Conservation (phyloP, 2,113 vertebrate genomes). For the Pantherophis guttatus region DNA sequence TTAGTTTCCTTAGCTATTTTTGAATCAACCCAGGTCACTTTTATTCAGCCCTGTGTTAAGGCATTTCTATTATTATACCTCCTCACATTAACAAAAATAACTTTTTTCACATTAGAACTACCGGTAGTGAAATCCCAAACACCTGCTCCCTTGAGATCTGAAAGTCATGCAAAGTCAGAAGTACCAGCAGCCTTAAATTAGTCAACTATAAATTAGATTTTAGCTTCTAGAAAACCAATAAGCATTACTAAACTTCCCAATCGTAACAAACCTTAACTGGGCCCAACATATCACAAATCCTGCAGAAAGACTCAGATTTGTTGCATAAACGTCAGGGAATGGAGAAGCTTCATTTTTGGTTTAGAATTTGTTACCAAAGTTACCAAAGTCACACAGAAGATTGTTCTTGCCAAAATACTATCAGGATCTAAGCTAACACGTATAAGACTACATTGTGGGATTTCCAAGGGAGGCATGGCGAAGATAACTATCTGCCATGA, state of each 20-base stretch:
- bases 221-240: not conserved
- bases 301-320: not conserved
- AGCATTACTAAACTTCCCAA: not conserved
- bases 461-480: not conserved
- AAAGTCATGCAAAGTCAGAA: not conserved
- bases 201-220: not conserved
- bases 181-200: not conserved
- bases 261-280: too few relatives aligned
- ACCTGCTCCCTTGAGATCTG: not conserved
- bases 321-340: not conserved
- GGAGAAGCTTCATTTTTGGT: not conserved
- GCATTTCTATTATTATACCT: not conserved
- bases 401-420: not conserved
- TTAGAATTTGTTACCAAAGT: not conserved
- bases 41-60: not conserved
- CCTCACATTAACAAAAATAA: not conserved
- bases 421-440: not conserved
- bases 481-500: not conserved
- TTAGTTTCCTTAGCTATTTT: not conserved
- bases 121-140: not conserved
- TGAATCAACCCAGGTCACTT: not conserved
- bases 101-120: not conserved
- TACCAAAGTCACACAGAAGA: not conserved
- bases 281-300: not conserved
- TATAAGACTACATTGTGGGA: not conserved